Base-by-base conservation (phyloP, 2,888 invertebrate genomes). In the Melanargia galathea region DNA sequence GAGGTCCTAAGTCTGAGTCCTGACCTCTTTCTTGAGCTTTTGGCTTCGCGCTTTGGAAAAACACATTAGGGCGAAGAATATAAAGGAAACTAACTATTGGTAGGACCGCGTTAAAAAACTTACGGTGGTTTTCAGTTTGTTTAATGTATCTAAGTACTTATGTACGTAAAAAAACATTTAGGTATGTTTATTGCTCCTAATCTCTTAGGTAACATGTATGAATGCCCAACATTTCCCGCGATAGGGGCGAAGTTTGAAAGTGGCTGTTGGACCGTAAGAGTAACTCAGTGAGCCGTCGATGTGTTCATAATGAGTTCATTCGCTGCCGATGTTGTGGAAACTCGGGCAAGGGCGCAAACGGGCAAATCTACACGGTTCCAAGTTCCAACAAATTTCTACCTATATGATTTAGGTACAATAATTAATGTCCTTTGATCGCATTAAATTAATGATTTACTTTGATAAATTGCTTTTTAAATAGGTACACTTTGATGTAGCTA, bases 241-340 rank as follows among this genome's bases (percentile, higher is more conserved):
- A 73, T 66, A 73, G 77, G 75, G 74, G 71, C 76, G 70, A 71
- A 72, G 86, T 87, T 89, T 88, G 87, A 88, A 86, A 81, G 78
- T 77, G 84, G 73, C 76, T 82, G 85, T 73, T 78, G 83, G 81
- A 84, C 84, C 85, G 84, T 84, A 77, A 84, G 81, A 75, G 75
- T 64, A 74, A 72, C 74, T 72, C 79, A 76, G 73, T 83, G 82
- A 82, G 71, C 80, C 82, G 78, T 73, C 80, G 75, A 76, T 79
- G 80, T 81, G 75, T 77, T 79, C 77, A 77, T 80, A 83, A 84
- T 78, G 81, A 79, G 79, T 76, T 81, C 79, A 83, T 81, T 79
- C 81, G 78, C 72, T 76, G 78, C 72, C 81, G 78, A 78, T 83
- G 81, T 82, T 76, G 79, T 83, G 86, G 86, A 87, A 89, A 87